Conservation (phyloP, 2,113 vertebrate genomes). For the Otus sunia region DNA sequence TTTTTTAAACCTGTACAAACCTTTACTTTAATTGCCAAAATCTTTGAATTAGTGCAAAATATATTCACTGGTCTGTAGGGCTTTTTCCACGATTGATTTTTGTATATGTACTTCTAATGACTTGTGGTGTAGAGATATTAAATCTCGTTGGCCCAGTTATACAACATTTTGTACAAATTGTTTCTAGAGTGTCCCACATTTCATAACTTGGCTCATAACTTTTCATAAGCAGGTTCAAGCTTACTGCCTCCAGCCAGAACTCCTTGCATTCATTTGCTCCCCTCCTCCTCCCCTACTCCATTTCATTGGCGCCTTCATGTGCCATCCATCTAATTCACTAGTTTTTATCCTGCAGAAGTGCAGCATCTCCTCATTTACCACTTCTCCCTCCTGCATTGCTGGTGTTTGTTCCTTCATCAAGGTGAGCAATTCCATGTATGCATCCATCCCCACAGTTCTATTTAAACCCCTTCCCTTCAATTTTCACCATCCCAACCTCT, state of each 20-base stretch:
- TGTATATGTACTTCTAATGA: background rate
- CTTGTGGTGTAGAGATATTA: background rate
- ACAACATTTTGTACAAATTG: background rate
- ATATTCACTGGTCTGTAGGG: background rate
- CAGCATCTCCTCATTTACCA: background rate
- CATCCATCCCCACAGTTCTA: background rate
- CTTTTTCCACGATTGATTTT: background rate
- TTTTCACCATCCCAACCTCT: background rate
- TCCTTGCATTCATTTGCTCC: background rate
- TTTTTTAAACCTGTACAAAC: background rate
- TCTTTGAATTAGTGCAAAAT: background rate
- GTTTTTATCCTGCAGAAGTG: background rate
- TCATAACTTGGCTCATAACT: background rate
- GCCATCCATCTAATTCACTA: background rate
- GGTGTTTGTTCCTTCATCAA: background rate
- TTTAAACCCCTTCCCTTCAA: background rate
- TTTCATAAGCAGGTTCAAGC: background rate
- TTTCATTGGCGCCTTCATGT: background rate
- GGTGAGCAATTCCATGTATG: accelerated
- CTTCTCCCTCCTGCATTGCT: background rate
- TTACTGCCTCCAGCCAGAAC: background rate
- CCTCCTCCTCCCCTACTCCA: accelerated
- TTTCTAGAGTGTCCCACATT: background rate
- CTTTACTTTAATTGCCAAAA: background rate
- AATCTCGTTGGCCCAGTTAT: background rate